Percentiles rank a stretch among this genome's conserved stretches.
Conservation (phyloP, 64 coral and sea anemone genomes). For the Montipora efflorescens region DNA sequence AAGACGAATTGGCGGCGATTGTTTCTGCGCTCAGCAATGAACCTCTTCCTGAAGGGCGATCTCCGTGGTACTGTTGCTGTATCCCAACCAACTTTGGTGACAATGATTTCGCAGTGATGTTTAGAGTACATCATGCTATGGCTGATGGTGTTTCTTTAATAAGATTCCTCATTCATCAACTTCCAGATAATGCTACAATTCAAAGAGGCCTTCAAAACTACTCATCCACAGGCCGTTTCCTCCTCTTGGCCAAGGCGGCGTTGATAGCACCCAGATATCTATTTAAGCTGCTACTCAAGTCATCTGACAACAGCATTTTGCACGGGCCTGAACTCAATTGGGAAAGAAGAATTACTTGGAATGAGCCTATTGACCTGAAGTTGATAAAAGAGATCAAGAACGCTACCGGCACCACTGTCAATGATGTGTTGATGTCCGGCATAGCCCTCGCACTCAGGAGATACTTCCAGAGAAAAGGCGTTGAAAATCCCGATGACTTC, state of each 20-base stretch:
- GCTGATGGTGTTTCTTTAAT: constrained; percentile 89
- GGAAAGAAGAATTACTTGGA: constrained; percentile 81
- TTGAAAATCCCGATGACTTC: constrained; percentile 72
- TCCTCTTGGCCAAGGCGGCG: constrained; percentile 66
- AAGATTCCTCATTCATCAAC: constrained; percentile 57
- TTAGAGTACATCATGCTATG: constrained; percentile 77
- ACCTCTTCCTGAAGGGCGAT: constrained; percentile 31
- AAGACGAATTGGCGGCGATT: constrained; percentile 71
- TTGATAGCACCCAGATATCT: constrained; percentile 57
- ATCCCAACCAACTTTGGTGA: constrained; percentile 78
- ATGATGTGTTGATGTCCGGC: constrained; percentile 90
- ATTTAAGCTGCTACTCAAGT: constrained; percentile 19
- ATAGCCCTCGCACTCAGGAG: constrained; percentile 75
- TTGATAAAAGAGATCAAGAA: constrained; percentile 85
- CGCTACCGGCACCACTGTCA: constrained; percentile 85
- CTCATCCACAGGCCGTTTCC: constrained; percentile 16
- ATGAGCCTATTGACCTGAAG: constrained; percentile 69
- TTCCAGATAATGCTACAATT: constrained; percentile 69
- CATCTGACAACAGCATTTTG: constrained; percentile 63
- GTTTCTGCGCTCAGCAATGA: constrained; percentile 72
- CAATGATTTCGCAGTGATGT: constrained; percentile 51
- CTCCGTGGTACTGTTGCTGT: constrained; percentile 82
- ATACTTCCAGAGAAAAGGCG: constrained; percentile 80
- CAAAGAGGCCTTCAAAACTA: constrained; percentile 76
- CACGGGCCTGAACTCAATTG: constrained; percentile 82